phyloP scores from a whole-genome alignment of 2,113 vertebrate species.

The Sisor rabdophorus region DNA sequence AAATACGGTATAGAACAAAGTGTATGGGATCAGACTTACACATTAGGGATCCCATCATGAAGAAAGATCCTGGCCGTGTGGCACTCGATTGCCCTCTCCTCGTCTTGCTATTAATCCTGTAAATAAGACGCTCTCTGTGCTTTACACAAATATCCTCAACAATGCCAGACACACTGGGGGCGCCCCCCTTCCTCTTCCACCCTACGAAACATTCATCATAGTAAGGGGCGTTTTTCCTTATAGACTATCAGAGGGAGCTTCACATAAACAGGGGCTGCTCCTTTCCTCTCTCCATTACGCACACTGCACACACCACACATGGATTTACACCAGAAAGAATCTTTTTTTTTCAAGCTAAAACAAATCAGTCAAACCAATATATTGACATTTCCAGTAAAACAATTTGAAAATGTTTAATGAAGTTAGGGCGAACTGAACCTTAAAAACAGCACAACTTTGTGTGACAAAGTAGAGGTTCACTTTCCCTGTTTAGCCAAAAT shows the following conservation, averaged over 20 bases:
- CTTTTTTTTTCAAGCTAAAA: not conserved
- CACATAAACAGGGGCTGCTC: constrained; percentile 36
- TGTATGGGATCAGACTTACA: constrained; percentile 44
- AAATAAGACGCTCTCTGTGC: constrained; percentile 13
- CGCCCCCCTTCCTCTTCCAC: constrained; percentile 54
- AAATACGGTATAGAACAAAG: not conserved
- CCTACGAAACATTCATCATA: constrained; percentile 42
- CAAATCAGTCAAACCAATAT: not conserved
- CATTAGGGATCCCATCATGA: constrained; percentile 53
- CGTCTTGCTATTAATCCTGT: not conserved
- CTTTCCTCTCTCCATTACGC: constrained; percentile 35
- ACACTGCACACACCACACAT: constrained; percentile 19
- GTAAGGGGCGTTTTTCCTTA: constrained; percentile 9
- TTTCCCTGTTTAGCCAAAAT: not conserved
- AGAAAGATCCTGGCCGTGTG: not conserved
- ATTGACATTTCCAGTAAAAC: not conserved
- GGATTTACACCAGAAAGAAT: constrained; percentile 11
- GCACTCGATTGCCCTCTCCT: not conserved
- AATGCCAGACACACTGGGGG: constrained; percentile 36
- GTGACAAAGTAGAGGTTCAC: not conserved
- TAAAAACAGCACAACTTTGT: not conserved
- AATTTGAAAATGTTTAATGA: not conserved
- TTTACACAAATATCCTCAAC: constrained; percentile 48
- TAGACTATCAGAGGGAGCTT: constrained; percentile 41
- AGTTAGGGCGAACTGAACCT: not conserved